Percentiles rank a stretch among this genome's conserved stretches.
Evolutionary conservation across 2,888 invertebrate genomes (phyloP).

Genomic region (Pharmacophagus antenor): DNA sequence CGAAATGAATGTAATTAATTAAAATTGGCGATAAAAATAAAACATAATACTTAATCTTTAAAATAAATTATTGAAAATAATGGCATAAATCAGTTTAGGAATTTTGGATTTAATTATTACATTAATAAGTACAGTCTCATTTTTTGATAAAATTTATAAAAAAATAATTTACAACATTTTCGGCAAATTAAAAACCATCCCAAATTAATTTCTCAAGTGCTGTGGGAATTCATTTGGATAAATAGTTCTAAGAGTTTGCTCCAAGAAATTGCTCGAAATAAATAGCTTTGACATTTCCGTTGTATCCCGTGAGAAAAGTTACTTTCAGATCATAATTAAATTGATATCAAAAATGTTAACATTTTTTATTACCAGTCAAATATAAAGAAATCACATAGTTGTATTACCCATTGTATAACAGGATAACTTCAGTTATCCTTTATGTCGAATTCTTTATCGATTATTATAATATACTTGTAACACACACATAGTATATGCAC

Average conservation of each 20-base stretch:
- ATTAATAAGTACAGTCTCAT: not conserved
- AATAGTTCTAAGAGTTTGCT: not conserved
- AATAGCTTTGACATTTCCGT: not conserved
- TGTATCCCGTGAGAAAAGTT: not conserved
- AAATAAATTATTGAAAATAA: no score
- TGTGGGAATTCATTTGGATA: slow-evolving; percentile 5
- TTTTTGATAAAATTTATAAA: no score
- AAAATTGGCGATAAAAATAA: no score
- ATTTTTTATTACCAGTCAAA: not conserved
- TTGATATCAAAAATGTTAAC: not conserved
- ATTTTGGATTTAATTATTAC: not conserved
- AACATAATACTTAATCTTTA: no score
- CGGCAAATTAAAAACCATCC: not conserved
- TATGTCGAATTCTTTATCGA: no score
- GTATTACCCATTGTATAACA: not conserved
- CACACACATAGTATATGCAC: no score
- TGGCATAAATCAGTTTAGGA: no score
- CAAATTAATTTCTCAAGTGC: not conserved
- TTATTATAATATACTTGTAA: no score
- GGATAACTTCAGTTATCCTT: not conserved
- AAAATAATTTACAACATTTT: not conserved
- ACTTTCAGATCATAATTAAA: not conserved
- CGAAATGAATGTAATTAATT: no score
- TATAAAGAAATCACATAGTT: not conserved
- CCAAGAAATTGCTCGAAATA: not conserved